Conservation (phyloP, 2,113 vertebrate species). For the Vanacampus margaritifer region DNA sequence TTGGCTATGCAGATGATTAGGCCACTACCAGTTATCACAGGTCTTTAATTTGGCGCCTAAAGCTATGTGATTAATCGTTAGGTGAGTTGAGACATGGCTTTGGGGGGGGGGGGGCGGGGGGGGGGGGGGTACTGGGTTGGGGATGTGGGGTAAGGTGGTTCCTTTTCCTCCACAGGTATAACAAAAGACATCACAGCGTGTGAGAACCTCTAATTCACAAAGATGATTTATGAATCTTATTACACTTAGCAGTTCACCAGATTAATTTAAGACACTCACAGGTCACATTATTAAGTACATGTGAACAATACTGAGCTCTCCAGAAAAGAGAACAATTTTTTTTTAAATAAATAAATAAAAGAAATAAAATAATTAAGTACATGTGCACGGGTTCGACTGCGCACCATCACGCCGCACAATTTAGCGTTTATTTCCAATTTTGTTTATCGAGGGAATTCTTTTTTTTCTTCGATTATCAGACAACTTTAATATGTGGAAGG, state of each 20-base stretch:
- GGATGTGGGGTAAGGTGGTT: slow-evolving; percentile 34
- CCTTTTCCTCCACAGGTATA: slow-evolving; percentile 65
- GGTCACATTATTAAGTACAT: neutral
- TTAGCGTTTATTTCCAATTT: neutral
- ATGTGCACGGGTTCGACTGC: too few relatives aligned
- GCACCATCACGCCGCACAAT: too few relatives aligned
- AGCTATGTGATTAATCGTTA: slow-evolving; percentile 73
- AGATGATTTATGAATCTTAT: slow-evolving; percentile 61
- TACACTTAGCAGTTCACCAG: slow-evolving; percentile 46
- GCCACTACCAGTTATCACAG: slow-evolving; percentile 64
- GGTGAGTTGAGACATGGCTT: slow-evolving; percentile 61
- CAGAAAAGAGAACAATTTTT: too few relatives aligned
- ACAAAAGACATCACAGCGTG: slow-evolving; percentile 66
- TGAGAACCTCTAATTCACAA: slow-evolving; percentile 57
- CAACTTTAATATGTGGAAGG: slow-evolving; percentile 28
- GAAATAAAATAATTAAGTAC: too few relatives aligned
- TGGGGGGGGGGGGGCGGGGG: slow-evolving; percentile 3
- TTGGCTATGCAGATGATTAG: slow-evolving; percentile 68
- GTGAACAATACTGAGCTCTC: neutral
- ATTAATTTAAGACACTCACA: slow-evolving; percentile 31
- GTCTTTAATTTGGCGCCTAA: slow-evolving; percentile 70
- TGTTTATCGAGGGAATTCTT: neutral
- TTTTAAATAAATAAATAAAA: too few relatives aligned
- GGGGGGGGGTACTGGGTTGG: slow-evolving; percentile 1
- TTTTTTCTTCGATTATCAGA: slow-evolving; percentile 13